These are phyloP conservation scores for Lordiphosa mommai DNA, from an alignment of 1,140 invertebrate species.

Conservation along the genomic window DNA sequence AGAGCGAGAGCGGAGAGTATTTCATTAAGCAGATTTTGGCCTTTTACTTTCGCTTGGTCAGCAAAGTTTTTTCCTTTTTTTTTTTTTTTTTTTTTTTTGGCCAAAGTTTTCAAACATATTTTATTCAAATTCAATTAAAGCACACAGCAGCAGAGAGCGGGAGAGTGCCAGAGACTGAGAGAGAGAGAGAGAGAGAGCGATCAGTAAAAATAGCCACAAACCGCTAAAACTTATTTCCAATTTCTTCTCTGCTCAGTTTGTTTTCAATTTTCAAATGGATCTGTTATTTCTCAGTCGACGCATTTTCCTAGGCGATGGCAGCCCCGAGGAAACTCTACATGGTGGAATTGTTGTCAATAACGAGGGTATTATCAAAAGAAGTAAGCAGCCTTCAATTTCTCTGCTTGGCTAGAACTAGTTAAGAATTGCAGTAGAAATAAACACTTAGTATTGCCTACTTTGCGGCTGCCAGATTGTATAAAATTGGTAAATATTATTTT, in stretches of 20 bases:
- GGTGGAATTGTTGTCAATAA: slow-evolving; percentile 75
- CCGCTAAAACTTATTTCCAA: neutral
- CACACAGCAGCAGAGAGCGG: neutral
- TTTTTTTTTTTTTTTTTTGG: too few species aligned
- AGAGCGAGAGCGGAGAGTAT: neutral
- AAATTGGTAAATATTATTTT: too few species aligned
- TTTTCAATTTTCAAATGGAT: slow-evolving; percentile 50
- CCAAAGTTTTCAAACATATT: slow-evolving; percentile 23
- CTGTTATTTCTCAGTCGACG: slow-evolving; percentile 73
- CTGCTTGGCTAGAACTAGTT: neutral
- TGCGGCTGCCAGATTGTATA: too few species aligned
- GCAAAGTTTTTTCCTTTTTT: slow-evolving; percentile 27
- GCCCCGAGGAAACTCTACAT: slow-evolving; percentile 37
- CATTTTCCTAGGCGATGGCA: slow-evolving; percentile 64
- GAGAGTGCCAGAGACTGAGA: neutral
- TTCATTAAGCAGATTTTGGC: slow-evolving; percentile 38
- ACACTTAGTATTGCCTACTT: neutral
- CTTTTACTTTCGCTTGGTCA: slow-evolving; percentile 35
- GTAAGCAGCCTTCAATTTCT: slow-evolving; percentile 16
- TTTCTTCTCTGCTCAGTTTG: slow-evolving; percentile 14
- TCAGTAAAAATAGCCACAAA: slow-evolving; percentile 3
- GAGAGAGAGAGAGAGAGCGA: neutral
- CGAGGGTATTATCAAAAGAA: slow-evolving; percentile 63
- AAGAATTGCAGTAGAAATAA: neutral
- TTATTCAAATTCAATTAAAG: slow-evolving; percentile 23